Percentiles rank a stretch among this genome's conserved stretches.
These are phyloP conservation scores for Phorcus lineatus DNA, from an alignment of 2,888 invertebrate species.

Conservation along the genomic window DNA sequence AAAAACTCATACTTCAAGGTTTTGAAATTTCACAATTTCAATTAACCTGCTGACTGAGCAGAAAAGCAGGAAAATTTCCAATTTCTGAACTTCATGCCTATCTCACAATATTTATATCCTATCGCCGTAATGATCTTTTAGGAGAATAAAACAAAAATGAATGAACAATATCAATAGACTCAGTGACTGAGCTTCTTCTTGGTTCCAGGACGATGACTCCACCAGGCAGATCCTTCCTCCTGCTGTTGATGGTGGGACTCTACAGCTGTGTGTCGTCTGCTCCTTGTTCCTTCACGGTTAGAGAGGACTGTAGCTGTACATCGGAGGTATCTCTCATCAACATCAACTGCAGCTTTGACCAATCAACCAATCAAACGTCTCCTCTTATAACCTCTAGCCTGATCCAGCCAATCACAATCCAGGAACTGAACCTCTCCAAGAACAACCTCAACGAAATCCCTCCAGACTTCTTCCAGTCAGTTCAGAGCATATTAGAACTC, in stretches of 20 bases:
- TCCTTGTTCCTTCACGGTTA: not conserved
- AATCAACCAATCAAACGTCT: not conserved
- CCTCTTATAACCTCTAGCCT: not conserved
- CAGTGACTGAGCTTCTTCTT: not conserved
- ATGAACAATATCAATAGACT: not conserved
- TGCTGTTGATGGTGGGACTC: too few species aligned
- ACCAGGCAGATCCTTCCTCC: too few species aligned
- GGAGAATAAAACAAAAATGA: too few species aligned
- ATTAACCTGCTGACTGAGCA: too few species aligned
- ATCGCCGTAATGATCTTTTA: too few species aligned
- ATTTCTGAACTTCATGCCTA: too few species aligned
- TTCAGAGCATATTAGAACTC: not conserved
- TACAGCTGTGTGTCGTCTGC: not conserved
- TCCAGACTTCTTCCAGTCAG: conserved; percentile 28
- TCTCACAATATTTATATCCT: too few species aligned
- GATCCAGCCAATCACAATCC: not conserved
- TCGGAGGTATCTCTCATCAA: not conserved
- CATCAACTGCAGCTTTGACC: not conserved
- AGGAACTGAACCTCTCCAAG: conserved; percentile 25
- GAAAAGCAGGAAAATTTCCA: too few species aligned
- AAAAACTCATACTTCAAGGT: too few species aligned
- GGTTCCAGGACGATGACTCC: not conserved
- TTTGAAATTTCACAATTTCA: too few species aligned
- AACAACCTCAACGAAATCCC: conserved; percentile 30
- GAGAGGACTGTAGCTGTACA: not conserved